Base-by-base conservation (phyloP, 1,140 invertebrate genomes). In the Ptiloglossa arizonensis region DNA sequence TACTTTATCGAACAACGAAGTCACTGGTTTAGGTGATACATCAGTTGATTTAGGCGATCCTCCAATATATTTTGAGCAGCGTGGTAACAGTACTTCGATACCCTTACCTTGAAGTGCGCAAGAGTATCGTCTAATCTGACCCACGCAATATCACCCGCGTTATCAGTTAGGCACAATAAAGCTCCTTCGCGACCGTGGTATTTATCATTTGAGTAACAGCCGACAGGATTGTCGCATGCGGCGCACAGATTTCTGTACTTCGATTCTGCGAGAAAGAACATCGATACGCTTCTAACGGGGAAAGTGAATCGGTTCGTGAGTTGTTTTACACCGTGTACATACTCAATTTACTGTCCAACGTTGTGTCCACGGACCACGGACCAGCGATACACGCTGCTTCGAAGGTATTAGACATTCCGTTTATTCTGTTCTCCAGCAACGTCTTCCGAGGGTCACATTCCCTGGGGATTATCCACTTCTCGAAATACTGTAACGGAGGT, bases 121-220 rank as follows among this genome's bases (percentile, higher is more conserved):
- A 87, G 86, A 2, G 94, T 93, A 86, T 96, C 95, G 67, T 95
- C 94, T 1, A 95, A 90, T 75, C 96, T 95, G 0, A 96, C 94
- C 95, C 97, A 98, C 35, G 96, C 96, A 15, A 97, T 94, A 84
- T 98, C 96, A 0, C 97, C 97, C 5, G 93, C 92, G 24, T 95
- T 95, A 79, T 96, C 95, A 19, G 95, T 94, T 15, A 98, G 90
- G 87, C 97, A 98, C 27, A 95, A 92, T 1, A 98, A 91, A 0
- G 96, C 95, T 9, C 97, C 97, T 59, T 95, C 93, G 63, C 95
- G 93, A 2, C 97, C 97, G 93, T 96, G 96, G 91, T 97, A 97
- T 71, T 95, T 95, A 89, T 98, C 97, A 38, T 92, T 92, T 0
- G 91, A 89, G 22, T 94, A 95, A 86, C 96, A 97, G 24, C 86